phyloP scores from a whole-genome alignment of 2,113 vertebrate species.

The Solea senegalensis region DNA sequence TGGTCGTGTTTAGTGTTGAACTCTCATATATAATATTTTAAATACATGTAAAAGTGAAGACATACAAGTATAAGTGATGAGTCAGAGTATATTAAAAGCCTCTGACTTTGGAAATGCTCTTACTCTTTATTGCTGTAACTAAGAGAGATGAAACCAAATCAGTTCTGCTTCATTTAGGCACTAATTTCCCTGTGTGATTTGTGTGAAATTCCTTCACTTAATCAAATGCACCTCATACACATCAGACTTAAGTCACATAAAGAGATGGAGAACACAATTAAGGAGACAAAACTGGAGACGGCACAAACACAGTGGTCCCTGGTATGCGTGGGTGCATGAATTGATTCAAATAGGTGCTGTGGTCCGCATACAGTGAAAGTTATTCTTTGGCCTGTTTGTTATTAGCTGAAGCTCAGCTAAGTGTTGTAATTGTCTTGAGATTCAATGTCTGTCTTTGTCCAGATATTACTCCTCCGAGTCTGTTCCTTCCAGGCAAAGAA shows the following conservation, averaged over 20 bases:
- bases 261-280: slow-evolving; percentile 15
- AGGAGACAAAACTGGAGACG: neutral
- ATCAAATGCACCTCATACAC: neutral
- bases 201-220: neutral
- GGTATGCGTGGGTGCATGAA: slow-evolving; percentile 12
- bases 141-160: neutral
- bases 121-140: neutral
- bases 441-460: slow-evolving; percentile 36
- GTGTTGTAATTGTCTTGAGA: slow-evolving; percentile 45
- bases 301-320: neutral
- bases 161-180: neutral
- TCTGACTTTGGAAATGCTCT: neutral
- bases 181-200: neutral
- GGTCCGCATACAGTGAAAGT: slow-evolving; percentile 14
- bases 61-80: no score
- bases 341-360: slow-evolving; percentile 20
- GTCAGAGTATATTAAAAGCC: neutral
- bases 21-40: no score
- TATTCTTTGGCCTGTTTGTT: slow-evolving; percentile 1
- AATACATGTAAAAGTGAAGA: no score
- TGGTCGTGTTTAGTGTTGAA: no score
- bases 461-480: slow-evolving; percentile 27
- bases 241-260: neutral
- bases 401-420: slow-evolving; percentile 25
- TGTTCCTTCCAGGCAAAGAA: slow-evolving; percentile 14